phyloP scores from a whole-genome alignment of 2,888 invertebrate species.

The Erannis defoliaria region DNA sequence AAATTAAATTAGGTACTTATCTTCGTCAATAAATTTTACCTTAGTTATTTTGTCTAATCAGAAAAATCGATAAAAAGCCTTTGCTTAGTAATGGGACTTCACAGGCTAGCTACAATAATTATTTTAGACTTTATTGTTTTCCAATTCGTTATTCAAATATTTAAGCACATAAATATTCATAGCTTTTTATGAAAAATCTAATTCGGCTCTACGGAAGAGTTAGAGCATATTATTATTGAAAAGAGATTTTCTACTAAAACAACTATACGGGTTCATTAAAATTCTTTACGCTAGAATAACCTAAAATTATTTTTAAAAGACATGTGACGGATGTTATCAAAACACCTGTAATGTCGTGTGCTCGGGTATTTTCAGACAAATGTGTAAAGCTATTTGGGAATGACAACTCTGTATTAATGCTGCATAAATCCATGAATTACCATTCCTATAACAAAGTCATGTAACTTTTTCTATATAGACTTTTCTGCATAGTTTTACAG shows the following conservation, averaged over 20 bases:
- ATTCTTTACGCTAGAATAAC: conserved; percentile 48
- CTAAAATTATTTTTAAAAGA: conserved; percentile 37
- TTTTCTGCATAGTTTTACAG: background rate
- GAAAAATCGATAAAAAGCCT: no score
- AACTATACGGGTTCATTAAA: conserved; percentile 45
- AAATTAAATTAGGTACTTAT: no score
- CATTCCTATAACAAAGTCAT: background rate
- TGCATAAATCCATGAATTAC: background rate
- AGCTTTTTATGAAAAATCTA: no score
- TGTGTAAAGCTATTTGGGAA: background rate
- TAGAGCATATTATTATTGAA: conserved; percentile 1
- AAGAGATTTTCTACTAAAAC: no score
- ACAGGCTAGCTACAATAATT: no score
- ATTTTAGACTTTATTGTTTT: no score
- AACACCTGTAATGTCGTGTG: conserved; percentile 27
- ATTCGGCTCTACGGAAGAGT: background rate
- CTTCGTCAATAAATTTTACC: no score
- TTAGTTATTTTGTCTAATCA: no score
- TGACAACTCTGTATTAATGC: background rate
- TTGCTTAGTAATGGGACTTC: no score
- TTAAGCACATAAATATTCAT: no score
- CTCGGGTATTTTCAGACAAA: conserved; percentile 8
- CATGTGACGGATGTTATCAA: conserved; percentile 39
- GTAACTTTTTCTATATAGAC: background rate
- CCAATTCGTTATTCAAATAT: no score